Evolutionary conservation across 2,113 vertebrate species (phyloP), one percentile per base, ranked within the genome.

Genomic region (Chionodraco myersi): DNA sequence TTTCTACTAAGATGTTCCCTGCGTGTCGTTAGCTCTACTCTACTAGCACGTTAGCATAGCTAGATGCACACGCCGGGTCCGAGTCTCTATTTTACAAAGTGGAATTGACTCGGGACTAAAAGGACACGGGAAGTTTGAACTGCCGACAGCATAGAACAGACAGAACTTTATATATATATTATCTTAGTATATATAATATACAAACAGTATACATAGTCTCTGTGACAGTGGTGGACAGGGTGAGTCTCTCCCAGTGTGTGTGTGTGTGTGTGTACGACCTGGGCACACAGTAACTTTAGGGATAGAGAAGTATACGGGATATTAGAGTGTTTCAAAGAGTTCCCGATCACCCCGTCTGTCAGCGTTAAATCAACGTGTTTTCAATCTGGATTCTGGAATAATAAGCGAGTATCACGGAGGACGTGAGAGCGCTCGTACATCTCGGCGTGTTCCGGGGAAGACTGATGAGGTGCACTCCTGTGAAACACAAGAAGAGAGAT

Each of bases 111-210:
- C 62, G 26, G 15, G 41, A 74, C 81, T 76, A 77, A 54, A 79
- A 12, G 34, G 56, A 36, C 56, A 68, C 53, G 53, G 51, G 30
- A 59, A 57, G 79, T 53, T 89, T 77, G 60, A 84, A 80, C 83
- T 80, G 88, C 67, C n/a, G 54, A 89, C 83, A 84, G 86, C 58
- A 83, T 89, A 82, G 71, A 89, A 88, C 69, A 91, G 76, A 89
- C 53, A 84, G 72, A 72, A 74, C 36, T 41, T 41, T 41, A 84
- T 87, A 60, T 80, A 93, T 91, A 93, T 92, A 91, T 93, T 91
- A 91, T 72, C 83, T 82, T 82, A 88, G 88, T 92, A 94, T 93
- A 94, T 91, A 89, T 85, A 92, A 93, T 95, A 92, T 95, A 96
- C 93, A 94, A 86, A 82, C 91, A 94, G 90, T 89, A 82, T 93